Evolutionary conservation across 2,797 vertebrate species (phyloP).

Genomic region (Anolis apletophallus): DNA sequence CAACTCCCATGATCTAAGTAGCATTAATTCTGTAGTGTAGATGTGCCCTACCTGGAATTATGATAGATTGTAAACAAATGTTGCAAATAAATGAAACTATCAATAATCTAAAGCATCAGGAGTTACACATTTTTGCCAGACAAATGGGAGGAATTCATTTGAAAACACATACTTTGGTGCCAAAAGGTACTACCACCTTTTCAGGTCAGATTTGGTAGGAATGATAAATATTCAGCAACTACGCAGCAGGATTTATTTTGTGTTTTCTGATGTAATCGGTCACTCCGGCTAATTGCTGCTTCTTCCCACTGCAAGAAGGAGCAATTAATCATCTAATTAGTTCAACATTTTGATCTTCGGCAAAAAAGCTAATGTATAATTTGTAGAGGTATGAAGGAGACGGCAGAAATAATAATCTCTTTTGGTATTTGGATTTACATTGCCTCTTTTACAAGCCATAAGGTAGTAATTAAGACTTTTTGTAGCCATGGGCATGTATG

Average conservation of each 20-base stretch:
- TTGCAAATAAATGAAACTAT: not conserved
- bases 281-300: slow-evolving; percentile 52
- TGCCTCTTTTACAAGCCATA: slow-evolving; percentile 72
- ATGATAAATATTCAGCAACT: slow-evolving; percentile 24
- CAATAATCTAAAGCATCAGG: not conserved
- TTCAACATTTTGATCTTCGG: slow-evolving; percentile 60
- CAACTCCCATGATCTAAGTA: too few species aligned
- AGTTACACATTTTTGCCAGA: not conserved
- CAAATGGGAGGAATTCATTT: slow-evolving; percentile 20
- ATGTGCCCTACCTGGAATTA: not conserved
- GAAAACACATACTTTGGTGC: slow-evolving; percentile 20
- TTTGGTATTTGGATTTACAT: slow-evolving; percentile 55
- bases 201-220: slow-evolving; percentile 11
- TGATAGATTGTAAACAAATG: not conserved
- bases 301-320: slow-evolving; percentile 56
- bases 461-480: slow-evolving; percentile 69
- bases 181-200: slow-evolving; percentile 33
- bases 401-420: slow-evolving; percentile 57
- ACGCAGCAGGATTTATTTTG: slow-evolving; percentile 34
- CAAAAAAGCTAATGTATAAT: slow-evolving; percentile 64
- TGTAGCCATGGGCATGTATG: slow-evolving; percentile 53
- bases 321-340: slow-evolving; percentile 66
- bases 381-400: slow-evolving; percentile 56
- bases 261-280: slow-evolving; percentile 36
- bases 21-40: not conserved